These are phyloP conservation scores for Oryctes rhinoceros DNA, from an alignment of 1,140 invertebrate genomes.

Conservation along the genomic window DNA sequence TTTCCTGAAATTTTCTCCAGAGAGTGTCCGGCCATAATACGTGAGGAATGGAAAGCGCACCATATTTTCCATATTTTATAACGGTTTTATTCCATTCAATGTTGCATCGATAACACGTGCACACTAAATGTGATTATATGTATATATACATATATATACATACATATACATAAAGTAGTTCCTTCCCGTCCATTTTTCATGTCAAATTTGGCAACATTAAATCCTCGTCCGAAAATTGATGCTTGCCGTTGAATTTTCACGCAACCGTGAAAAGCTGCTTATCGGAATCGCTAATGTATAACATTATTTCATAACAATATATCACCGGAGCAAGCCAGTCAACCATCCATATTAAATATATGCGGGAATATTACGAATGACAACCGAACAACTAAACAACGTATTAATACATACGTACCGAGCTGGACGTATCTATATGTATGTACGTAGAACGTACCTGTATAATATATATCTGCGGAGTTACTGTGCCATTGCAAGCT, in stretches of 20 bases:
- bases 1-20: too few relatives aligned
- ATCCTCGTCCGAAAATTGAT: constrained; percentile 16
- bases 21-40: too few relatives aligned
- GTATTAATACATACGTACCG: background rate
- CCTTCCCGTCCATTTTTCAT: background rate
- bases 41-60: too few relatives aligned
- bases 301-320: constrained; percentile 13
- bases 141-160: background rate
- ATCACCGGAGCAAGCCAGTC: background rate
- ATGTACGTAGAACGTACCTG: background rate
- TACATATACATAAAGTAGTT: background rate
- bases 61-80: too few relatives aligned
- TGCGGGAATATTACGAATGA: constrained; percentile 4
- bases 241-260: constrained; percentile 2
- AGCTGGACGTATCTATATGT: too few relatives aligned
- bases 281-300: constrained; percentile 14
- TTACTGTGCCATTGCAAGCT: constrained; percentile 17
- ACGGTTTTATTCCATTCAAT: too few relatives aligned
- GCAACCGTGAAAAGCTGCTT: constrained; percentile 20
- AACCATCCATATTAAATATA: constrained; percentile 22
- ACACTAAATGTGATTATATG: too few relatives aligned
- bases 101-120: too few relatives aligned
- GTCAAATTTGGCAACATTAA: constrained; percentile 19
- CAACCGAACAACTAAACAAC: constrained; percentile 18
- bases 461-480: background rate